Percentiles rank a stretch among this genome's conserved stretches.
phyloP scores from a whole-genome alignment of 2,113 vertebrate genomes.

The Pygoscelis adeliae region DNA sequence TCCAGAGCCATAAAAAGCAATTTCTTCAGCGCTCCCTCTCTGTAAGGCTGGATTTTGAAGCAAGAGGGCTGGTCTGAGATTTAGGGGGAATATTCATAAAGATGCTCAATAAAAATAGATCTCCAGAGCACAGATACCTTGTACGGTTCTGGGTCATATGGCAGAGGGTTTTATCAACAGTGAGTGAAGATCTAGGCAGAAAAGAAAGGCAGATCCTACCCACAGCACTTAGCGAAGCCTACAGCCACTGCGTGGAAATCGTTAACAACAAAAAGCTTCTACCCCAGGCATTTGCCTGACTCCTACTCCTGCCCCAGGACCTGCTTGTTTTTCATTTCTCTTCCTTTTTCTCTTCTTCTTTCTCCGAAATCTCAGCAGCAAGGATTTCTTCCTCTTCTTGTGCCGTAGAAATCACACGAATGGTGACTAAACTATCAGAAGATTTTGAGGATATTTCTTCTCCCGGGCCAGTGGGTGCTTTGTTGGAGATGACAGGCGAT shows the following conservation, averaged over 20 bases:
- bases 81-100: not conserved
- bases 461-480: not conserved
- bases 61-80: not conserved
- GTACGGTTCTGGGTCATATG: not conserved
- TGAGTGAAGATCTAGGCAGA: not conserved
- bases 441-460: slow-evolving; percentile 58
- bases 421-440: slow-evolving; percentile 69
- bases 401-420: slow-evolving; percentile 68
- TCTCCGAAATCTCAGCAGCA: slow-evolving; percentile 70
- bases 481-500: slow-evolving; percentile 32
- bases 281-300: not conserved
- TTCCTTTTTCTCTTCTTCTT: slow-evolving; percentile 10
- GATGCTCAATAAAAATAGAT: not conserved
- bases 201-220: not conserved
- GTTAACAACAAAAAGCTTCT: not conserved
- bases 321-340: not conserved
- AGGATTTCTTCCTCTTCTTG: slow-evolving; percentile 77
- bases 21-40: not conserved
- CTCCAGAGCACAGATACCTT: not conserved
- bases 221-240: not conserved
- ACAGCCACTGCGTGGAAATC: not conserved
- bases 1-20: not conserved
- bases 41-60: not conserved
- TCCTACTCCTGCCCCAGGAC: not conserved
- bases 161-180: not conserved